Conservation (phyloP, 2,113 vertebrate species). For the Monarcha castaneiventris region DNA sequence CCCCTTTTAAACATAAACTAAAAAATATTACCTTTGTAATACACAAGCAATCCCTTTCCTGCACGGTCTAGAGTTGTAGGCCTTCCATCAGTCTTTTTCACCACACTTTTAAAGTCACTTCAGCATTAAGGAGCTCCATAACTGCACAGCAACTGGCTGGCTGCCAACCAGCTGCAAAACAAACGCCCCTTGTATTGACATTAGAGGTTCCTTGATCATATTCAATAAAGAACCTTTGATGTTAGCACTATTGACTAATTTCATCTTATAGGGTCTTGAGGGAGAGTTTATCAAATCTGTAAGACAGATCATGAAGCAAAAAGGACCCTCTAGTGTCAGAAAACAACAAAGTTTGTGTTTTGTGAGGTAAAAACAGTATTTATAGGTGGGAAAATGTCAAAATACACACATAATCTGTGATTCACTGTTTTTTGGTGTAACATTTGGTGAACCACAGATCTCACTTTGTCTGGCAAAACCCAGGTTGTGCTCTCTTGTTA, state of each 20-base stretch:
- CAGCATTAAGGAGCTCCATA: background rate
- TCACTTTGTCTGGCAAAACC: background rate
- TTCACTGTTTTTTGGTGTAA: background rate
- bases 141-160: background rate
- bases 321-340: background rate
- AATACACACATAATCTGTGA: background rate
- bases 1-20: background rate
- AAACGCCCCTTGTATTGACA: background rate
- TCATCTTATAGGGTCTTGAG: conserved; percentile 2
- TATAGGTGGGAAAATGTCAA: background rate
- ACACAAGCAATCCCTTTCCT: background rate
- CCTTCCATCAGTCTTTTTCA: conserved; percentile 32
- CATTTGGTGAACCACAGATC: background rate
- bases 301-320: background rate
- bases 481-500: background rate
- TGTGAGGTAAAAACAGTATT: background rate
- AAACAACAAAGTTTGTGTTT: background rate
- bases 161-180: conserved; percentile 53
- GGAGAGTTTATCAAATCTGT: background rate
- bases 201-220: conserved; percentile 41
- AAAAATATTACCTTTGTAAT: background rate
- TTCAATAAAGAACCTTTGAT: conserved; percentile 52
- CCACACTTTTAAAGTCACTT: conserved; percentile 21
- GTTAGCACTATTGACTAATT: conserved; percentile 13
- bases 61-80: background rate